phyloP scores from a whole-genome alignment of 2,888 invertebrate species.

The Eremobia ochroleuca region DNA sequence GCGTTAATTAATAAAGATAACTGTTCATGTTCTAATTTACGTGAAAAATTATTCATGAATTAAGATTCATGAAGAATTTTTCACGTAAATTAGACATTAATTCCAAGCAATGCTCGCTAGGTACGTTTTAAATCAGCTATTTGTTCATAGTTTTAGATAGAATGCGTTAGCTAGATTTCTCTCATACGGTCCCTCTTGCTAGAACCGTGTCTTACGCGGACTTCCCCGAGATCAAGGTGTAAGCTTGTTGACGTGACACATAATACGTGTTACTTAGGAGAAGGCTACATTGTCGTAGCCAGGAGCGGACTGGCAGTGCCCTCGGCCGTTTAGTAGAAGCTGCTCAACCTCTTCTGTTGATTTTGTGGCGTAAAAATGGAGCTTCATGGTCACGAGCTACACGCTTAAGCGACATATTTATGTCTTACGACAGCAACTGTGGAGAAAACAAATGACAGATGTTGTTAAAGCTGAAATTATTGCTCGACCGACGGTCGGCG shows the following conservation, averaged over 20 bases:
- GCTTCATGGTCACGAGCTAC: not conserved
- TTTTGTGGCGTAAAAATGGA: not conserved
- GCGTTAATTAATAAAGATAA: too few relatives aligned
- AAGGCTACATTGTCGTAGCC: not conserved
- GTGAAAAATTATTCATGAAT: not conserved
- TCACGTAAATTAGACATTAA: too few relatives aligned
- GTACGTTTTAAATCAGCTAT: too few relatives aligned
- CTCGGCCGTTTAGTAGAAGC: not conserved
- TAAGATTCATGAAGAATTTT: too few relatives aligned
- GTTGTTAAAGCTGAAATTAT: not conserved
- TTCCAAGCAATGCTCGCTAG: not conserved
- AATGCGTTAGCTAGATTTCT: not conserved
- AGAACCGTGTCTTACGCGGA: not conserved
- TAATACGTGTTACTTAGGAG: not conserved
- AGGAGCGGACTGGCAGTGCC: not conserved
- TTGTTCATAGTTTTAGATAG: not conserved
- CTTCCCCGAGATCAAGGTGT: not conserved
- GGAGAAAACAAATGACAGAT: not conserved
- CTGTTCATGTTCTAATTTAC: not conserved
- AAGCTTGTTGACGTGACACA: constrained; percentile 17
- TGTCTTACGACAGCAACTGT: not conserved
- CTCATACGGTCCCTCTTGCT: not conserved
- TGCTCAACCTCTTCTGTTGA: too few relatives aligned
- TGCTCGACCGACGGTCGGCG: not conserved
- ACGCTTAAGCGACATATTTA: not conserved